A percentile compares a stretch with the other conserved stretches of the same genome.
phyloP scores from a whole-genome alignment of 2,797 vertebrate genomes.

The Jordanella pulchra region DNA sequence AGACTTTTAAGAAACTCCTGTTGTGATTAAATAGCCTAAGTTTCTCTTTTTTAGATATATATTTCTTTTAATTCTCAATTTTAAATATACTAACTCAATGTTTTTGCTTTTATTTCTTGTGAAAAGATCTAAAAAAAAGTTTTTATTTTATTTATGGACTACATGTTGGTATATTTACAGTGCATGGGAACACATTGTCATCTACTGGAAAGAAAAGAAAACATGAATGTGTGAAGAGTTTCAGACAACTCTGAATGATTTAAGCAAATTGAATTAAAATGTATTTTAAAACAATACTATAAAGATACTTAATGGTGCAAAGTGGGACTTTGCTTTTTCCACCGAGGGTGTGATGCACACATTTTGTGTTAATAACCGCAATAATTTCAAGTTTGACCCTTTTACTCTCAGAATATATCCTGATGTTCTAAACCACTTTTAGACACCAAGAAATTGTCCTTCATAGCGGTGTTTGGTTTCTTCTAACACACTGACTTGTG shows the following conservation, averaged over 20 bases:
- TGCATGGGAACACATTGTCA: not conserved
- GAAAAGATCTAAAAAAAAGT: not conserved
- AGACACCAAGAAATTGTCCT: no score
- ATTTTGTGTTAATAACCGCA: not conserved
- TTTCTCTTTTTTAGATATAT: no score
- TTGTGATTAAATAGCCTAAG: no score
- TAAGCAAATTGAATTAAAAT: not conserved
- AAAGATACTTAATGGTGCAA: no score
- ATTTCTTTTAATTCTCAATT: no score
- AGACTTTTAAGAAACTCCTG: not conserved
- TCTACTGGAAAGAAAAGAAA: not conserved
- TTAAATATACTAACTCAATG: no score
- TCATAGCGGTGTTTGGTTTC: no score
- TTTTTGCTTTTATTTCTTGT: no score
- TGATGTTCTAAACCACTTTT: not conserved
- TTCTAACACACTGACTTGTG: constrained; percentile 12
- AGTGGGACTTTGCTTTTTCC: no score
- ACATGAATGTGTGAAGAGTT: not conserved
- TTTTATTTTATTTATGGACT: no score
- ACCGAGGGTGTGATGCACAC: not conserved
- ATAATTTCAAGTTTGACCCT: not conserved
- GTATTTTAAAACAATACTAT: no score
- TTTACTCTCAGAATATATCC: not conserved
- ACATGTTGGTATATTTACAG: not conserved
- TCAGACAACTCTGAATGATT: not conserved